Evolutionary conservation across 2,797 vertebrate genomes (phyloP).

Genomic region (Phoeniculus purpureus): DNA sequence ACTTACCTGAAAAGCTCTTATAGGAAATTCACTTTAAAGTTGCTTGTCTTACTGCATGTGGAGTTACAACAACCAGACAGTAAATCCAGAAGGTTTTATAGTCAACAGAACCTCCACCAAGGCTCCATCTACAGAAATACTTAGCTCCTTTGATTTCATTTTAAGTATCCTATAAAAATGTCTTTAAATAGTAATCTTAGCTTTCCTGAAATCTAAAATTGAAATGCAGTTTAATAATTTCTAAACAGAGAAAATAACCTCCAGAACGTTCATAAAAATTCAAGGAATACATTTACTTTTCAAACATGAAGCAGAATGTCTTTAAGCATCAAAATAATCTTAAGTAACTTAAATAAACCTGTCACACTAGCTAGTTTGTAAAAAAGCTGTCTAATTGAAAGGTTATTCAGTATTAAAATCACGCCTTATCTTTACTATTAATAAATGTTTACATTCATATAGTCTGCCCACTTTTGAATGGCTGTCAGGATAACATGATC

Average conservation of each 20-base stretch:
- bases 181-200: constrained; percentile 70
- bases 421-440: background rate
- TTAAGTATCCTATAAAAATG: constrained; percentile 68
- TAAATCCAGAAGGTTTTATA: constrained; percentile 64
- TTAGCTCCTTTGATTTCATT: constrained; percentile 69
- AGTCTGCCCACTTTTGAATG: constrained; percentile 26
- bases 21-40: constrained; percentile 68
- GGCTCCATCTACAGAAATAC: constrained; percentile 69
- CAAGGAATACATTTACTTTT: constrained; percentile 16
- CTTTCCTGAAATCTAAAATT: constrained; percentile 70
- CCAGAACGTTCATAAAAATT: background rate
- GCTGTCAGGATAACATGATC: background rate
- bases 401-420: background rate
- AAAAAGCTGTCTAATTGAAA: background rate
- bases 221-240: constrained; percentile 69
- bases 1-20: constrained; percentile 57
- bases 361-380: background rate
- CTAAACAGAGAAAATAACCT: constrained; percentile 30
- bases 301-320: background rate
- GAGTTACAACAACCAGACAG: constrained; percentile 61
- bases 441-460: background rate
- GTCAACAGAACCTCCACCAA: constrained; percentile 67
- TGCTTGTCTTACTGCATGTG: constrained; percentile 68
- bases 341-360: background rate
- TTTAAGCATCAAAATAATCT: constrained; percentile 3